A percentile compares a stretch with the other conserved stretches of the same genome.
Evolutionary conservation across 2,797 vertebrate genomes (phyloP).

Genomic region (Prionace glauca): DNA sequence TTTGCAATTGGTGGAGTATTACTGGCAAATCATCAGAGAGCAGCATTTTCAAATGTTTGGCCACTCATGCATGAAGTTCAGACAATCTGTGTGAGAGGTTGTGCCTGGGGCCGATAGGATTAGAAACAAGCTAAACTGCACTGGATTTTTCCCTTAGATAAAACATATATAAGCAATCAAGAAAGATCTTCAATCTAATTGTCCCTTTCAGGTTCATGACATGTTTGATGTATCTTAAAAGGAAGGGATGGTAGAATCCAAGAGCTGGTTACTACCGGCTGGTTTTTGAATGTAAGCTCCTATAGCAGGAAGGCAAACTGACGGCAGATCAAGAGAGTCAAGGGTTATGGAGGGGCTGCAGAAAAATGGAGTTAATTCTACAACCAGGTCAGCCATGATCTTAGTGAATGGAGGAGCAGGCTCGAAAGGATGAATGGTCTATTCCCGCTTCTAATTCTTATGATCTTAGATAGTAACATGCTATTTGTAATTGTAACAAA

Average conservation of each 20-base stretch:
- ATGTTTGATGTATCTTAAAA: neutral
- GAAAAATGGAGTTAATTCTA: neutral
- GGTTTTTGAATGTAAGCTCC: too few species aligned
- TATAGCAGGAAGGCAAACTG: neutral
- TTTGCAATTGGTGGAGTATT: constrained; percentile 3
- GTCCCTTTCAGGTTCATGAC: neutral
- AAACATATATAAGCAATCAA: neutral
- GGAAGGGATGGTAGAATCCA: neutral
- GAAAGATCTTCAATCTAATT: neutral
- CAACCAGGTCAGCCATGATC: neutral
- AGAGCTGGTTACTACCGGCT: neutral
- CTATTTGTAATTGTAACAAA: neutral
- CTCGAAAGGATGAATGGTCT: neutral
- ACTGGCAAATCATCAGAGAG: constrained; percentile 34
- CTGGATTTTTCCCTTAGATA: neutral
- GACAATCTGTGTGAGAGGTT: constrained; percentile 12
- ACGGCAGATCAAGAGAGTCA: neutral
- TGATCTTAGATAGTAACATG: neutral
- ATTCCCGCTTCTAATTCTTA: neutral
- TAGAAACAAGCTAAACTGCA: neutral
- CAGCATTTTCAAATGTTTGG: constrained; percentile 27
- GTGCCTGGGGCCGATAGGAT: neutral
- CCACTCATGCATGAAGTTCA: constrained; percentile 24
- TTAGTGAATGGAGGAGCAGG: neutral
- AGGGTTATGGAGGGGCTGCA: neutral